Evolutionary conservation across 2,888 invertebrate species (phyloP).

Genomic region (Apoda limacodes): DNA sequence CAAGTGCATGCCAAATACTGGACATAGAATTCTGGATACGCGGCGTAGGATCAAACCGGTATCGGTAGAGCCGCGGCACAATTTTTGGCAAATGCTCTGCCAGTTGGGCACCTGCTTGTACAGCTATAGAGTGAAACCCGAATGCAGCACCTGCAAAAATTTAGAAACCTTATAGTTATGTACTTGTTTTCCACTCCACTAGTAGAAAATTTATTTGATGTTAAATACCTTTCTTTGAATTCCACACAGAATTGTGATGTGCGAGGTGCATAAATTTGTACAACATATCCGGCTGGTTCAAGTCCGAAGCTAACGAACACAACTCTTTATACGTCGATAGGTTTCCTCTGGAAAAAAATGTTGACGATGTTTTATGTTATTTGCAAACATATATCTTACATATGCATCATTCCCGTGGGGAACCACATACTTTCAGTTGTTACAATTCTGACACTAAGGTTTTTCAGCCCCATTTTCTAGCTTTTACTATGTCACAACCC

Average conservation of each 20-base stretch:
- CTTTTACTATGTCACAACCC: too few species aligned
- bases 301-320: constrained; percentile 91
- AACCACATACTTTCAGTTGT: too few species aligned
- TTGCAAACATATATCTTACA: too few species aligned
- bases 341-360: constrained; percentile 74
- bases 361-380: too few species aligned
- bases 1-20: constrained; percentile 93
- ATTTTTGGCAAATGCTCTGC: constrained; percentile 86
- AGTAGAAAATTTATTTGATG: neutral
- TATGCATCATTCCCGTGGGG: too few species aligned
- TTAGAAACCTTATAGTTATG: too few species aligned
- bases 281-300: constrained; percentile 94
- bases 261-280: constrained; percentile 97
- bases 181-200: too few species aligned
- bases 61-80: constrained; percentile 87
- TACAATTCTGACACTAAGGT: too few species aligned
- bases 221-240: constrained; percentile 80
- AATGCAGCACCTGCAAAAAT: constrained; percentile 90
- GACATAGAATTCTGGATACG: constrained; percentile 94
- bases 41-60: constrained; percentile 93
- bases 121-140: constrained; percentile 89
- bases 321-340: constrained; percentile 95
- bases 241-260: constrained; percentile 95
- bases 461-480: too few species aligned
- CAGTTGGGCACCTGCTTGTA: constrained; percentile 85